Evolutionary conservation across 2,888 invertebrate species (phyloP).

Genomic region (Rhabditoides inermis): DNA sequence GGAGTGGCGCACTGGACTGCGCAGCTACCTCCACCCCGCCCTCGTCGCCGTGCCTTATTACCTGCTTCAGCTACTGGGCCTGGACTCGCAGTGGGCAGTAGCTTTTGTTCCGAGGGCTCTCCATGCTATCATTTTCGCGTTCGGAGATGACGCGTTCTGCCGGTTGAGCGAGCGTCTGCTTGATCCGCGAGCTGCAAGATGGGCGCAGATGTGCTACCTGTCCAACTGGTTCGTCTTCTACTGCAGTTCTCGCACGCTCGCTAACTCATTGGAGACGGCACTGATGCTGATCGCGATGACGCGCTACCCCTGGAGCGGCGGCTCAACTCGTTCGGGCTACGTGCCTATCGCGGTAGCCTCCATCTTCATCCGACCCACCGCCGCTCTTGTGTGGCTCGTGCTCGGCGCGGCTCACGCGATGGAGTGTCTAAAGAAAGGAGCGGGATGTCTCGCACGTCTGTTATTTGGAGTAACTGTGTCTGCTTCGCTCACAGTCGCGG

Average conservation of each 20-base stretch:
- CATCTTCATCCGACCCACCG: slow-evolving; percentile 75
- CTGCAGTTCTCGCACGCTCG: slow-evolving; percentile 74
- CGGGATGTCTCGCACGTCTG: slow-evolving; percentile 13
- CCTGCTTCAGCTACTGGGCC: slow-evolving; percentile 63
- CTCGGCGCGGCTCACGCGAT: slow-evolving; percentile 67
- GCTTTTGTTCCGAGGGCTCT: slow-evolving; percentile 69
- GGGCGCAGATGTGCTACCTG: slow-evolving; percentile 64
- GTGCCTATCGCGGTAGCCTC: slow-evolving; percentile 59
- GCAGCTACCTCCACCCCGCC: slow-evolving; percentile 78
- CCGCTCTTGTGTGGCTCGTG: slow-evolving; percentile 75
- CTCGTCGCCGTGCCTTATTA: slow-evolving; percentile 70
- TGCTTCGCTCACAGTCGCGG: slow-evolving; percentile 17
- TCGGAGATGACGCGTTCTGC: slow-evolving; percentile 69
- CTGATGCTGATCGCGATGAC: slow-evolving; percentile 74
- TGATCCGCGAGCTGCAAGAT: slow-evolving; percentile 48
- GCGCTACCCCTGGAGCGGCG: slow-evolving; percentile 55
- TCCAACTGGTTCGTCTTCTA: slow-evolving; percentile 87
- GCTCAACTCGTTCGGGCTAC: slow-evolving; percentile 13
- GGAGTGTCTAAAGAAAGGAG: slow-evolving; percentile 52
- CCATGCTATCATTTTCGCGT: slow-evolving; percentile 71
- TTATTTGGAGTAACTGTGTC: slow-evolving; percentile 13
- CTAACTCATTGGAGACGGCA: slow-evolving; percentile 77
- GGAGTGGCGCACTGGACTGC: slow-evolving; percentile 83
- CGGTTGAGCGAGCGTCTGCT: slow-evolving; percentile 57
- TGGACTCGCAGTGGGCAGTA: slow-evolving; percentile 63